Conservation (phyloP, 2,113 vertebrate genomes). For the Strix uralensis region DNA sequence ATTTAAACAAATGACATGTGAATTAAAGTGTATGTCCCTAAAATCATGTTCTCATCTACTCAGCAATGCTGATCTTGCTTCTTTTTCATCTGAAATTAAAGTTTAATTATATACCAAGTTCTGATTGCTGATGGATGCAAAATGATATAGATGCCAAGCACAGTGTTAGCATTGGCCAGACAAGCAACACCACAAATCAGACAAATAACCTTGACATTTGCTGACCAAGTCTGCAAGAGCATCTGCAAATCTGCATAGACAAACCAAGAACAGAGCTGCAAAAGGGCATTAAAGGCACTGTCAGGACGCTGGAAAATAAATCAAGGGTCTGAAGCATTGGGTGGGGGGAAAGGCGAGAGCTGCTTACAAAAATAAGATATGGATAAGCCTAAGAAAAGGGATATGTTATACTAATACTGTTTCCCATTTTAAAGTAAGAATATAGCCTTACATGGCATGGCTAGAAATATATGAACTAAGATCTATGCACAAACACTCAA, state of each 20-base stretch:
- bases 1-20: background rate
- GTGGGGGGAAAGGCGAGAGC: background rate
- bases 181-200: background rate
- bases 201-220: background rate
- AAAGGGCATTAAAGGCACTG: background rate
- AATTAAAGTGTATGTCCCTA: background rate
- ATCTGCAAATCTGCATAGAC: background rate
- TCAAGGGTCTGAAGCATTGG: background rate
- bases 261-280: background rate
- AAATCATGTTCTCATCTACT: background rate
- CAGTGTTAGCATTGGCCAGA: background rate
- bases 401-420: background rate
- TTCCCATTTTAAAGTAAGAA: background rate
- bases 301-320: background rate
- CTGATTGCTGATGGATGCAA: background rate
- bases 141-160: background rate
- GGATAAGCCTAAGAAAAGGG: background rate
- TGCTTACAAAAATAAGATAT: background rate
- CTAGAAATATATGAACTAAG: background rate
- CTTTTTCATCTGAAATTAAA: background rate
- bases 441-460: background rate
- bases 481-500: background rate
- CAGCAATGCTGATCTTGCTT: background rate
- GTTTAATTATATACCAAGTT: background rate
- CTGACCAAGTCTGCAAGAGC: background rate